Evolutionary conservation across 2,113 vertebrate genomes (phyloP).

Genomic region (Origma solitaria): DNA sequence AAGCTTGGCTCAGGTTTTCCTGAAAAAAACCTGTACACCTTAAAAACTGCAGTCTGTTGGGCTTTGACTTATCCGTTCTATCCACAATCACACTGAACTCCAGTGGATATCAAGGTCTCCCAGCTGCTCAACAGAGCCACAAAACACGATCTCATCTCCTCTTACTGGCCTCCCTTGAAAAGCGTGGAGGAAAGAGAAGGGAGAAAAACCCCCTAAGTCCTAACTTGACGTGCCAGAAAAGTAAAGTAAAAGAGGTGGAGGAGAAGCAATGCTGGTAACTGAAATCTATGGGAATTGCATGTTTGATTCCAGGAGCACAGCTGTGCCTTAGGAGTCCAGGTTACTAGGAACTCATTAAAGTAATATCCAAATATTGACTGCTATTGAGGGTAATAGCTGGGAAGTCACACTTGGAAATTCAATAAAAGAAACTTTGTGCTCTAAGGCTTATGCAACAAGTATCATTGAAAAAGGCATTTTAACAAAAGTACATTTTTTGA

Average conservation of each 20-base stretch:
- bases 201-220: background rate
- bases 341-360: conserved; percentile 11
- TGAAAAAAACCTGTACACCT: background rate
- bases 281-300: background rate
- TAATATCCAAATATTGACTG: conserved; percentile 40
- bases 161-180: background rate
- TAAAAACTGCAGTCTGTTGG: background rate
- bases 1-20: background rate
- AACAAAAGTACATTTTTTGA: background rate
- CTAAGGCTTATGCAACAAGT: background rate
- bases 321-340: background rate
- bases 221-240: background rate
- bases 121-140: background rate
- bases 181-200: background rate
- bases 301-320: background rate
- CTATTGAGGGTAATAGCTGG: conserved; percentile 1
- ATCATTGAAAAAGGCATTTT: background rate
- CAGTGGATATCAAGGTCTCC: background rate
- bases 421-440: background rate
- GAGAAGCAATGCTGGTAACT: background rate
- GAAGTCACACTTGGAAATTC: background rate
- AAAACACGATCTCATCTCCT: background rate
- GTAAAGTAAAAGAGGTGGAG: background rate
- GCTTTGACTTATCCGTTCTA: background rate
- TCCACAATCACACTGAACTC: background rate